Evolutionary conservation across 2,888 invertebrate species (phyloP).

Genomic region (Pollenia angustigena): DNA sequence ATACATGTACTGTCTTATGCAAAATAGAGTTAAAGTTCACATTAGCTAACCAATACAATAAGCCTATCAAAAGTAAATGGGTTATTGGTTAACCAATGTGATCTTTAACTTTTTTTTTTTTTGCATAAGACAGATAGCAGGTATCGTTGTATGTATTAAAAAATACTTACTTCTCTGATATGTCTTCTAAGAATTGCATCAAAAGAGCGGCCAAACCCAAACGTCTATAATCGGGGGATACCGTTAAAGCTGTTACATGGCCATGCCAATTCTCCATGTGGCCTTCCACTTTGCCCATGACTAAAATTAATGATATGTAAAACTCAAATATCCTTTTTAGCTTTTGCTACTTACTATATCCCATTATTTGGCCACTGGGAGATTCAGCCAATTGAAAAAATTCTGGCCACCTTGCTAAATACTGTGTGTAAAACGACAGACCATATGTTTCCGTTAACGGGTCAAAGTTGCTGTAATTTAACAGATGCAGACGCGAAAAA

Average conservation of each 20-base stretch:
- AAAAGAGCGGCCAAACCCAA: conserved; percentile 95
- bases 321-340: background rate
- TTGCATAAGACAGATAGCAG: background rate
- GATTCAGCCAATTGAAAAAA: conserved; percentile 98
- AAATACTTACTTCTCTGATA: conserved; percentile 93
- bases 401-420: conserved; percentile 99
- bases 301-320: conserved; percentile 85
- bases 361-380: conserved; percentile 98
- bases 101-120: background rate
- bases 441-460: conserved; percentile 99
- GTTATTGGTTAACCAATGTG: no score
- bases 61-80: no score
- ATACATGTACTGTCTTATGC: no score
- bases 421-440: conserved; percentile 97
- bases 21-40: no score
- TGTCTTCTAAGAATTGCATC: conserved; percentile 97
- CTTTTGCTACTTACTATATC: conserved; percentile 93
- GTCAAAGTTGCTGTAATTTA: conserved; percentile 92
- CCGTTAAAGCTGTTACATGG: conserved; percentile 98
- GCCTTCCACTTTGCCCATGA: conserved; percentile 99
- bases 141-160: background rate
- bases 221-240: conserved; percentile 96
- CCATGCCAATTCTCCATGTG: conserved; percentile 99
- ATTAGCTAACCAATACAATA: no score
- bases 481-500: conserved; percentile 30